A percentile compares a stretch with the other conserved stretches of the same genome.
Conservation (phyloP, 2,797 vertebrate species). For the Tokudaia tokunoshimensis region DNA sequence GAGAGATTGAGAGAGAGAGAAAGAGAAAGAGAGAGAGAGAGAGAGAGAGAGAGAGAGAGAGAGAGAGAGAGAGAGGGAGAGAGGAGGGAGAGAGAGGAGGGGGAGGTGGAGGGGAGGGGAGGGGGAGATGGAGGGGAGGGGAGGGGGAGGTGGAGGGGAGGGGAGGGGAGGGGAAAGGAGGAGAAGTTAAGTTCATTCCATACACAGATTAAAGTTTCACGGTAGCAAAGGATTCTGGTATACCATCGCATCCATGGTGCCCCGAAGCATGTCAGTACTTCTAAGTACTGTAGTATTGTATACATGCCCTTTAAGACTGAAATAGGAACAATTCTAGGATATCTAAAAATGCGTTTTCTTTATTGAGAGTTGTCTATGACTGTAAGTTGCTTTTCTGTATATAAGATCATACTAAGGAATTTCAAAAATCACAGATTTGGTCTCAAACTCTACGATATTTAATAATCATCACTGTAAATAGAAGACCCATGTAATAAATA, state of each 20-base stretch:
- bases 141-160: too few species aligned
- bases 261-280: background rate
- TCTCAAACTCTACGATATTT: constrained; percentile 52
- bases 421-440: constrained; percentile 24
- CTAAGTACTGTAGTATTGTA: background rate
- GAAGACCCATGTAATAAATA: constrained; percentile 44
- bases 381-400: constrained; percentile 12
- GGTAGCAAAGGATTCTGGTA: background rate
- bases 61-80: too few species aligned
- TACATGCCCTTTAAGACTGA: constrained; percentile 13
- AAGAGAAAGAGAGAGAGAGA: too few species aligned
- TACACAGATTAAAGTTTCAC: background rate
- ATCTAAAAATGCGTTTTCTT: background rate
- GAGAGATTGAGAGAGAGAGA: too few species aligned
- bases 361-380: background rate
- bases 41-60: too few species aligned
- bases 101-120: too few species aligned
- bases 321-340: background rate
- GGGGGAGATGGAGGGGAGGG: too few species aligned
- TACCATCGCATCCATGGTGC: background rate
- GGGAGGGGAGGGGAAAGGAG: accelerated
- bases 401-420: background rate
- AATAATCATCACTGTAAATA: constrained; percentile 51
- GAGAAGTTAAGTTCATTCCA: background rate
- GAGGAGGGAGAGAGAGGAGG: too few species aligned